A percentile compares a stretch with the other conserved stretches of the same genome.
phyloP scores from a whole-genome alignment of 2,797 vertebrate species.

The Enteromius radiatus region DNA sequence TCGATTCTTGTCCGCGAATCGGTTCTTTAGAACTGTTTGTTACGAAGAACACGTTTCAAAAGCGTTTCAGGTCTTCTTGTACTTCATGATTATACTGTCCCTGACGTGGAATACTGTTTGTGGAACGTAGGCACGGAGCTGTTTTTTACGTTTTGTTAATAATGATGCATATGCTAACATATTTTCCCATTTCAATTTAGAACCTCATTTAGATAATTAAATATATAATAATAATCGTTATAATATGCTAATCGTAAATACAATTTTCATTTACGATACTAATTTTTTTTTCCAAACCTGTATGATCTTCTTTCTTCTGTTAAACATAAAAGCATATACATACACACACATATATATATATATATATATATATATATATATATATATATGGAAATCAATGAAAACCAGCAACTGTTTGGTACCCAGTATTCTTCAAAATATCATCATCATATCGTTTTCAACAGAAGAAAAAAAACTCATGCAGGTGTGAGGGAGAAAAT shows the following conservation, averaged over 20 bases:
- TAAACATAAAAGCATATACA: neutral
- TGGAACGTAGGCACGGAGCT: neutral
- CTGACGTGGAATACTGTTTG: neutral
- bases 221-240: too few relatives aligned
- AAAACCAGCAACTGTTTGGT: neutral
- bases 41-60: neutral
- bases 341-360: too few relatives aligned
- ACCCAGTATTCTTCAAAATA: neutral
- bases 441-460: neutral
- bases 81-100: slow-evolving; percentile 5
- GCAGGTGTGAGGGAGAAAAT: too few relatives aligned
- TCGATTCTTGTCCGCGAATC: neutral
- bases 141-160: neutral
- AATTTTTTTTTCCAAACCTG: neutral
- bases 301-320: neutral
- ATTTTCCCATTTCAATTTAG: neutral
- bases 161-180: neutral
- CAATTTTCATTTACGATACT: neutral
- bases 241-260: too few relatives aligned
- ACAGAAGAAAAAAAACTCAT: neutral
- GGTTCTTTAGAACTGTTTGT: slow-evolving; percentile 3
- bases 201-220: neutral
- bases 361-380: too few relatives aligned
- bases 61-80: slow-evolving; percentile 9
- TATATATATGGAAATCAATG: neutral